These are phyloP conservation scores for Bungarus multicinctus DNA, from an alignment of 2,113 vertebrate species.

Conservation along the genomic window DNA sequence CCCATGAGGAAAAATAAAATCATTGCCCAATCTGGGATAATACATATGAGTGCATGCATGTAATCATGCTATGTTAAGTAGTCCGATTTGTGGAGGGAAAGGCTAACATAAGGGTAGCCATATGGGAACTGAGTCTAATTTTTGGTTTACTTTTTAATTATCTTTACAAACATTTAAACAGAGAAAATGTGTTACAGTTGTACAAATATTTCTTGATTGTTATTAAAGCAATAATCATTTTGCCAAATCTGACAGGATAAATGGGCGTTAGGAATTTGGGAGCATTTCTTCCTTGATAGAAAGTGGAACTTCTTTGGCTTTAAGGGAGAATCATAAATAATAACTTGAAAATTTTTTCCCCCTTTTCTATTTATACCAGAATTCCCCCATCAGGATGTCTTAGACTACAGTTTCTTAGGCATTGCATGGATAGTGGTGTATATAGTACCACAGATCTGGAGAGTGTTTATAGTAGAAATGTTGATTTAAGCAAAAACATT, in stretches of 20 bases:
- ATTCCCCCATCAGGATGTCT: not conserved
- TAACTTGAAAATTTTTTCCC: not conserved
- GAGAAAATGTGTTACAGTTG: not conserved
- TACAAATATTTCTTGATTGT: slow-evolving; percentile 6
- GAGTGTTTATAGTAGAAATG: not conserved
- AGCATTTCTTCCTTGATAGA: not conserved
- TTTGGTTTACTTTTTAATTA: not conserved
- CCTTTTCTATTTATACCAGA: not conserved
- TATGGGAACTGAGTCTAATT: not conserved
- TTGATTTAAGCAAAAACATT: not conserved
- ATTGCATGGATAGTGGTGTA: not conserved
- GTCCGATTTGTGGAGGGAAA: slow-evolving; percentile 1
- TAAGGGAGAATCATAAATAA: not conserved
- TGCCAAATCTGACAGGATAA: not conserved
- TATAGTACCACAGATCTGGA: not conserved
- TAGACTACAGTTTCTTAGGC: not conserved
- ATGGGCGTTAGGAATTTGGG: not conserved
- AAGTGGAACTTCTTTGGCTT: not conserved
- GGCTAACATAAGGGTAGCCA: not conserved
- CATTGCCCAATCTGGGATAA: not conserved
- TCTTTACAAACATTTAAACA: slow-evolving; percentile 10
- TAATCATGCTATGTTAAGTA: slow-evolving; percentile 3
- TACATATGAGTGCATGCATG: not conserved
- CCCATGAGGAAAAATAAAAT: not conserved
- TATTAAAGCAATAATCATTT: not conserved